Base-by-base conservation (phyloP, 1,140 invertebrate genomes). In the Bicyclus anynana region DNA sequence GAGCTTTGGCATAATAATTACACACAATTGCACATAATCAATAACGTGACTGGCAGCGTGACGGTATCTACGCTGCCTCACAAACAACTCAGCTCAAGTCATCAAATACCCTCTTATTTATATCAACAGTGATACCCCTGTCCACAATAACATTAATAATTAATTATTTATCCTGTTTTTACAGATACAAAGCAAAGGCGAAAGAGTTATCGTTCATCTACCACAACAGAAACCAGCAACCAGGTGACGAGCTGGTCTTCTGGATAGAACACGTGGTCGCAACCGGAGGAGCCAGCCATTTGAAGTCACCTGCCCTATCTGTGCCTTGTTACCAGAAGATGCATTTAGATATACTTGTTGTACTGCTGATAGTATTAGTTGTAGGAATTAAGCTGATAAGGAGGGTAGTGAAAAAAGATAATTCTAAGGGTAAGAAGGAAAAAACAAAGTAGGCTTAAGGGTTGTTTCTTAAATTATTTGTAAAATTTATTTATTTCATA, bases 231-330 rank as follows among this genome's bases (percentile, higher is more conserved):
- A 67, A 67, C 5, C 38, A 74, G 18, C 49, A 49, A 5, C 79
- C 81, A 1, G 62, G 70, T 1, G 64, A 66, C 2, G 67, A 78
- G 20, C 20, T 83, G 2, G 61, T 72, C 0, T 67, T 74, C 37
- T 80, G 79, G 72, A 50, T 74, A 0, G 70, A 81, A 18, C 64
- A 81, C 35, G 74, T 80, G 1, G 61, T 80, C 4, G 48, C 54
- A 1, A 81, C 80, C 0, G 29, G 62, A 6, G 80, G 80, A 2
- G 78, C 77, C 0, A 47, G 10, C 0, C 76, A 84, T 47, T 50
- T 84, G 1, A 62, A 67, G 18, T 79, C 77, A 1, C 62, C 67
- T 0, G 72, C 72, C 1, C 48, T 80, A n/a, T 20, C 48, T 10
- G 35, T 72, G 17, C 69, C 75, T 0, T 47, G 60, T 2, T 76